phyloP scores from a whole-genome alignment of 2,888 invertebrate species.

The Cheilosia urbana region DNA sequence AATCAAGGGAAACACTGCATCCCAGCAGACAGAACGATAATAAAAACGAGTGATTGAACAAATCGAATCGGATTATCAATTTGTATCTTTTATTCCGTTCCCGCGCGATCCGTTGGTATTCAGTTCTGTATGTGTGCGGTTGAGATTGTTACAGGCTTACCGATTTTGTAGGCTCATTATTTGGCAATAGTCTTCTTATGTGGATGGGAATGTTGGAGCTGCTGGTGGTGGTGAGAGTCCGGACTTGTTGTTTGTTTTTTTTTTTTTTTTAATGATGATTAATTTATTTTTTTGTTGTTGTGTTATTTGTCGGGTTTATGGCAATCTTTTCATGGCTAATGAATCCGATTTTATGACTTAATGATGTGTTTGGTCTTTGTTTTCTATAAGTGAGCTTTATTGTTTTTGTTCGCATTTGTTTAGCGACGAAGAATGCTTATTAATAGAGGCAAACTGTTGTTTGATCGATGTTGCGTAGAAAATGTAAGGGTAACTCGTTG shows the following conservation, averaged over 20 bases:
- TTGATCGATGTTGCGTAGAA: too few species aligned
- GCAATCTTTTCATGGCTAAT: slow-evolving; percentile 49
- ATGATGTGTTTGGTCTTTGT: background rate
- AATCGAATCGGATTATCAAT: slow-evolving; percentile 72
- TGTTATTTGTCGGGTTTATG: slow-evolving; percentile 9
- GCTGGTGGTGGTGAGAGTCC: background rate
- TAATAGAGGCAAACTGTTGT: too few species aligned
- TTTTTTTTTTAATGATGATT: slow-evolving; percentile 55
- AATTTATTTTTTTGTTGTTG: slow-evolving; percentile 37
- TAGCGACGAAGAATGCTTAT: background rate
- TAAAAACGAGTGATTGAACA: slow-evolving; percentile 71
- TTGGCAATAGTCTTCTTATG: slow-evolving; percentile 47
- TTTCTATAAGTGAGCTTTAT: background rate
- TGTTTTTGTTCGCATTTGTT: background rate
- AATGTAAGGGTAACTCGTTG: too few species aligned
- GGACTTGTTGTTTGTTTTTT: slow-evolving; percentile 39
- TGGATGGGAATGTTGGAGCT: slow-evolving; percentile 1
- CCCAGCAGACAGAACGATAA: slow-evolving; percentile 23
- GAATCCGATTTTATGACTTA: slow-evolving; percentile 37
- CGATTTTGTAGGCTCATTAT: slow-evolving; percentile 50
- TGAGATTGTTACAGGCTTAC: slow-evolving; percentile 56
- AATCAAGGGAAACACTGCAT: slow-evolving; percentile 33
- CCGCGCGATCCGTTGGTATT: background rate
- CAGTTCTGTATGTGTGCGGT: slow-evolving; percentile 19
- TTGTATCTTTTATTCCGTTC: slow-evolving; percentile 40